Conservation (phyloP, 2,888 invertebrate genomes). For the Callyntrura sp. region DNA sequence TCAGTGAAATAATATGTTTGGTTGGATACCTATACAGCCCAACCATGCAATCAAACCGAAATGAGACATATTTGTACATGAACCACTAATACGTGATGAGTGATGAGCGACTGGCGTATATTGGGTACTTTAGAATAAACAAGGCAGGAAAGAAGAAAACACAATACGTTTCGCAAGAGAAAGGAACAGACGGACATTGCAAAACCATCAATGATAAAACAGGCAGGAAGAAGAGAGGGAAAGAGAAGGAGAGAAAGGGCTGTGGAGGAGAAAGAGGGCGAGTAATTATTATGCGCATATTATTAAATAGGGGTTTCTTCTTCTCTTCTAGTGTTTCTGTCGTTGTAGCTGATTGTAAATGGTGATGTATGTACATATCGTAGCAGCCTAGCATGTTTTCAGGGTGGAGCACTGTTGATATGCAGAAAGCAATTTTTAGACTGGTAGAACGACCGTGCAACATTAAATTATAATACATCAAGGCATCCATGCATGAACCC, state of each 20-base stretch:
- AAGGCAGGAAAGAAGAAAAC: conserved; percentile 27
- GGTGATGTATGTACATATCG: conserved; percentile 14
- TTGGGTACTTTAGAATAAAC: not conserved
- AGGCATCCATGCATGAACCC: conserved; percentile 37
- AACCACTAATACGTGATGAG: no score
- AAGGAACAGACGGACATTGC: not conserved
- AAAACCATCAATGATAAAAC: not conserved
- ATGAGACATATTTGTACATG: conserved; percentile 13
- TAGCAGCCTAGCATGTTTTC: not conserved
- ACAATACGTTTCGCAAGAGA: not conserved
- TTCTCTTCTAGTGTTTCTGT: conserved; percentile 30
- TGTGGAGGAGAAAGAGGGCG: conserved; percentile 8
- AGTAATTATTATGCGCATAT: conserved; percentile 74
- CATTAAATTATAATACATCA: conserved; percentile 16
- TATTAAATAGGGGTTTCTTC: conserved; percentile 54
- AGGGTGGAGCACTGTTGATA: not conserved
- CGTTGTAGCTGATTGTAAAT: not conserved
- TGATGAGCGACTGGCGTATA: no score
- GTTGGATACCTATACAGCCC: not conserved
- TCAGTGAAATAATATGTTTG: not conserved
- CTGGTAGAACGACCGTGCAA: not conserved
- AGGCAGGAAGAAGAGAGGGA: not conserved
- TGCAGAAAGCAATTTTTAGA: not conserved
- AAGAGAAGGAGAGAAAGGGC: no score
- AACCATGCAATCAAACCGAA: conserved; percentile 29